These are phyloP conservation scores for Platichthys flesus DNA, from an alignment of 2,113 vertebrate genomes.

Conservation along the genomic window DNA sequence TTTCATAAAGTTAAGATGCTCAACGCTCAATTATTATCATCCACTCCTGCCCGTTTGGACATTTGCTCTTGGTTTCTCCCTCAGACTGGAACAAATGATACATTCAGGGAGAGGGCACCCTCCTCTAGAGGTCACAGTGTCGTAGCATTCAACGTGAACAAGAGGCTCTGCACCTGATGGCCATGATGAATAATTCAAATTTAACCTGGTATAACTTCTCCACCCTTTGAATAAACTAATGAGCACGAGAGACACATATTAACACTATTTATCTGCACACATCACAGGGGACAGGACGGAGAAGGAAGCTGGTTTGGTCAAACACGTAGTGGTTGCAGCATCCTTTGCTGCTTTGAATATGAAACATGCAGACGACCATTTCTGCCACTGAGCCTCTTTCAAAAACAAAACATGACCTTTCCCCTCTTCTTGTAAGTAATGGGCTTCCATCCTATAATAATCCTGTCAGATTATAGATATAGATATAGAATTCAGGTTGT, in stretches of 20 bases:
- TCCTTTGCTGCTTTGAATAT: not conserved
- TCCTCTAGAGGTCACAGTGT: constrained; percentile 23
- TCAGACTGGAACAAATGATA: constrained; percentile 35
- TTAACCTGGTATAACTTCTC: constrained; percentile 27
- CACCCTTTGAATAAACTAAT: constrained; percentile 33
- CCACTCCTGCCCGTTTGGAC: constrained; percentile 13
- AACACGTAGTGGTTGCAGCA: not conserved
- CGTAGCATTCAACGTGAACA: constrained; percentile 33
- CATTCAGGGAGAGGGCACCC: constrained; percentile 28
- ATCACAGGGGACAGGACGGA: not conserved
- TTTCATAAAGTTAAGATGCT: constrained; percentile 18
- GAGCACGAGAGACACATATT: constrained; percentile 2
- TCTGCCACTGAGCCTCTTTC: too few species aligned
- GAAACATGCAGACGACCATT: not conserved
- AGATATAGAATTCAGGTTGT: constrained; percentile 13
- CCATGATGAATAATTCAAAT: constrained; percentile 35
- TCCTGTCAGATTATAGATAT: not conserved
- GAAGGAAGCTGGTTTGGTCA: not conserved
- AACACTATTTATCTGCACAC: not conserved
- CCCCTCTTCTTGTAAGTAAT: too few species aligned
- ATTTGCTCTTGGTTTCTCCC: constrained; percentile 6
- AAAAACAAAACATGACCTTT: too few species aligned
- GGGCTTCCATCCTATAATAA: not conserved
- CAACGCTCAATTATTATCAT: constrained; percentile 22
- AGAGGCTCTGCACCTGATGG: constrained; percentile 14